These are phyloP conservation scores for Andrena dorsata DNA, from an alignment of 2,888 invertebrate genomes.

Conservation along the genomic window DNA sequence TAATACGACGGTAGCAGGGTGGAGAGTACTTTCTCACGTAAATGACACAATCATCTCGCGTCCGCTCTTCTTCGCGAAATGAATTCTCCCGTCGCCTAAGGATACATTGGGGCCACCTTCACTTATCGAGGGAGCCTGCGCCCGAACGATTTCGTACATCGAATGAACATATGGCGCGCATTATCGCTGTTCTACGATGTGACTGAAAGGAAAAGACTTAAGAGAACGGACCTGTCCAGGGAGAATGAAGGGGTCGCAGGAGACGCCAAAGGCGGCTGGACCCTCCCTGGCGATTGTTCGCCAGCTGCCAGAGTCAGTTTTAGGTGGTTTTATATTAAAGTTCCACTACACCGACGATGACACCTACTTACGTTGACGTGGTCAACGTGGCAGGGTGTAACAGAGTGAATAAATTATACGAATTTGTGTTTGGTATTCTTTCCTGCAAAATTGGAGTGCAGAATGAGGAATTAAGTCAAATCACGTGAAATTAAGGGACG, in stretches of 20 bases:
- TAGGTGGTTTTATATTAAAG: constrained; percentile 60
- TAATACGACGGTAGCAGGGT: background rate
- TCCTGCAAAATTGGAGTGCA: too few relatives aligned
- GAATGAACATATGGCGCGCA: constrained; percentile 32
- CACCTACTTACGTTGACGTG: constrained; percentile 36
- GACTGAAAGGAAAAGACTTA: background rate
- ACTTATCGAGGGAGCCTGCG: constrained; percentile 19
- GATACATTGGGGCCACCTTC: constrained; percentile 11
- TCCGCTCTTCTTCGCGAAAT: constrained; percentile 9
- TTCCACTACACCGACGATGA: too few relatives aligned
- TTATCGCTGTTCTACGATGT: constrained; percentile 40
- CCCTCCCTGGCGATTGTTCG: constrained; percentile 53
- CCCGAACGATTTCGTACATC: constrained; percentile 13
- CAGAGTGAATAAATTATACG: too few relatives aligned
- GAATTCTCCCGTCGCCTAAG: constrained; percentile 12
- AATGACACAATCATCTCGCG: constrained; percentile 1
- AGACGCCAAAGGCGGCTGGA: constrained; percentile 21
- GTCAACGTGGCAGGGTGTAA: background rate
- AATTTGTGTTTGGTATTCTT: too few relatives aligned
- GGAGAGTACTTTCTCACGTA: constrained; percentile 6
- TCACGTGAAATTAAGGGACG: too few relatives aligned
- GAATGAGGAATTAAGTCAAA: too few relatives aligned
- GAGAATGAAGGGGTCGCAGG: constrained; percentile 15
- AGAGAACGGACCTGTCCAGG: constrained; percentile 16
- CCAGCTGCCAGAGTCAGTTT: constrained; percentile 59